Conservation (phyloP, 2,888 invertebrate genomes). For the Drosophila kanekoi region DNA sequence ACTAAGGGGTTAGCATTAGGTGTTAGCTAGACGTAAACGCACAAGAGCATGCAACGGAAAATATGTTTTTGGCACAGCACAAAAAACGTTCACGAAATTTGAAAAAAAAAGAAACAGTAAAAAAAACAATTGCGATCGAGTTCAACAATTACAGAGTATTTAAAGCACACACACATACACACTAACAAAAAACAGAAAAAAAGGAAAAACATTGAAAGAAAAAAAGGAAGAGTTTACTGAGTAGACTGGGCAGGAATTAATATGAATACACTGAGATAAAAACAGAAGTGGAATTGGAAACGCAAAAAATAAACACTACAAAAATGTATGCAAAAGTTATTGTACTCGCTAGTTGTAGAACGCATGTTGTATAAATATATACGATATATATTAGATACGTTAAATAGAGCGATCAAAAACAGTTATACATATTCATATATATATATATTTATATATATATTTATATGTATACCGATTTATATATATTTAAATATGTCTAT, state of each 20-base stretch:
- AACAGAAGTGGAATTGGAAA: constrained; percentile 46
- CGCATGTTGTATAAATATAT: constrained; percentile 39
- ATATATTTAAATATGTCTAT: constrained; percentile 10
- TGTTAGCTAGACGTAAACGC: constrained; percentile 50
- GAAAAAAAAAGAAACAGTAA: background rate
- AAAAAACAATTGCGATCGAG: constrained; percentile 22
- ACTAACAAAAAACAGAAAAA: constrained; percentile 9
- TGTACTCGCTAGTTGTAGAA: constrained; percentile 50
- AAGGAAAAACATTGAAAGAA: constrained; percentile 10
- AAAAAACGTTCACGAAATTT: constrained; percentile 26
- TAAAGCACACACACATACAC: constrained; percentile 35
- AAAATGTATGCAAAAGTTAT: constrained; percentile 71
- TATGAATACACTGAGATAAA: constrained; percentile 8
- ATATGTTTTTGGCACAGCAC: constrained; percentile 19
- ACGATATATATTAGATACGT: constrained; percentile 36
- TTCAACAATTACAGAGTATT: constrained; percentile 2
- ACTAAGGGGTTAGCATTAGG: too few species aligned
- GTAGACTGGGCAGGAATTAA: constrained; percentile 39
- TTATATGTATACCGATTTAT: constrained; percentile 14
- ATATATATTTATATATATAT: constrained; percentile 16
- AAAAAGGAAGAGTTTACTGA: constrained; percentile 9
- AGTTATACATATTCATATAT: constrained; percentile 20
- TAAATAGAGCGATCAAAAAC: constrained; percentile 58
- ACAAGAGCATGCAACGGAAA: constrained; percentile 72
- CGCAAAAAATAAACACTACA: constrained; percentile 70